Evolutionary conservation across 30 jellyfish, hydroid and myxozoan genomes (phyloP).

Genomic region (Aurelia coerulea): DNA sequence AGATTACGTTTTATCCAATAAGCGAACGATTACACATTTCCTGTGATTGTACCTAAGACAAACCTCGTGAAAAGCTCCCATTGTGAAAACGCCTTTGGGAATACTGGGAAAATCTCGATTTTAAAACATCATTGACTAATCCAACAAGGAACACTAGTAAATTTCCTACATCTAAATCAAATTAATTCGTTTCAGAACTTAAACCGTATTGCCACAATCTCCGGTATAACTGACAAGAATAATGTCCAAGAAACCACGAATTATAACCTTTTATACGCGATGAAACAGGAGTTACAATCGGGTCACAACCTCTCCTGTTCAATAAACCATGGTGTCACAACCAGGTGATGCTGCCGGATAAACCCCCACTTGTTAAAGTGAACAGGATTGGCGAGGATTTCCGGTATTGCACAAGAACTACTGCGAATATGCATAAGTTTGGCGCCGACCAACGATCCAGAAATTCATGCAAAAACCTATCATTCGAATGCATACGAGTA

Average conservation of each 20-base stretch:
- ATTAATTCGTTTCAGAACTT: not conserved
- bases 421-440: no score
- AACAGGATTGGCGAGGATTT: no score
- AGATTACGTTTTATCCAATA: conserved; percentile 38
- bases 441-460: no score
- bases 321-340: not conserved
- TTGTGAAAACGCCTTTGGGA: conserved; percentile 27
- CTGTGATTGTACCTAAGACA: conserved; percentile 18
- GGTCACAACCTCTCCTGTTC: not conserved
- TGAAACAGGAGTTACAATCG: not conserved
- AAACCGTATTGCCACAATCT: not conserved
- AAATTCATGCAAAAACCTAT: no score
- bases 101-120: conserved; percentile 20
- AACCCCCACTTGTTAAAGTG: not conserved
- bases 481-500: no score
- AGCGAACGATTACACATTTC: conserved; percentile 36
- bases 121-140: not conserved
- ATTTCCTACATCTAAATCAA: not conserved
- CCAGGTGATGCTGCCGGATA: conserved; percentile 20
- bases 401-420: no score
- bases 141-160: not conserved
- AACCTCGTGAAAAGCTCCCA: not conserved
- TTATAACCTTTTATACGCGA: not conserved
- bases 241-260: conserved; percentile 5
- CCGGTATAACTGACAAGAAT: conserved; percentile 7